Percentiles rank a stretch among this genome's conserved stretches.
Evolutionary conservation across 2,797 vertebrate genomes (phyloP).

Genomic region (Centroberyx gerrardi): DNA sequence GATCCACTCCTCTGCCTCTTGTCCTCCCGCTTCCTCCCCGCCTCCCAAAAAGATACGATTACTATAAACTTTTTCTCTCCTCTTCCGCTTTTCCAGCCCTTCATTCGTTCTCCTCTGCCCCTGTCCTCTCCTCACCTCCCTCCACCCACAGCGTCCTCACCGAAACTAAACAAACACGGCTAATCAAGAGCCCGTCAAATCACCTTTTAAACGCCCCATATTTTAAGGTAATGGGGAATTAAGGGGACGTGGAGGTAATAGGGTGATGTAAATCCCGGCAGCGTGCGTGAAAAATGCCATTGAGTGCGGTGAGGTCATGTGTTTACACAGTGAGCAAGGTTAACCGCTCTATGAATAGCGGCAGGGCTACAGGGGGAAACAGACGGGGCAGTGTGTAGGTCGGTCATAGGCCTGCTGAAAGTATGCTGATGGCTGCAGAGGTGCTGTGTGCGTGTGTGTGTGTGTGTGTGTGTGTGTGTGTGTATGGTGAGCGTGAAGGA

Average conservation of each 20-base stretch:
- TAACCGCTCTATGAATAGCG: constrained; percentile 66
- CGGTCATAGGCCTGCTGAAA: constrained; percentile 62
- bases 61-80: constrained; percentile 47
- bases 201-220: constrained; percentile 62
- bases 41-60: constrained; percentile 44
- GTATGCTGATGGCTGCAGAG: constrained; percentile 54
- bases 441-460: constrained; percentile 43
- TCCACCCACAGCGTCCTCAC: constrained; percentile 36
- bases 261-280: constrained; percentile 71
- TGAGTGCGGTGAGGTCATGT: constrained; percentile 79
- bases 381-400: constrained; percentile 60
- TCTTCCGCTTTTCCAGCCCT: constrained; percentile 41
- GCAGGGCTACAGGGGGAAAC: constrained; percentile 37
- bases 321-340: constrained; percentile 80
- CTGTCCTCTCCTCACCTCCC: constrained; percentile 26
- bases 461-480: constrained; percentile 38
- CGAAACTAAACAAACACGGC: constrained; percentile 71
- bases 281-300: constrained; percentile 77
- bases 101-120: constrained; percentile 30
- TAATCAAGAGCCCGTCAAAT: constrained; percentile 71
- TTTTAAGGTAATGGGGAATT: constrained; percentile 72
- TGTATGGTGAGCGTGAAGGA: constrained; percentile 45
- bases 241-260: constrained; percentile 61
- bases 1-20: constrained; percentile 34
- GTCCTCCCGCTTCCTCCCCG: constrained; percentile 2